Percentiles rank a stretch among this genome's conserved stretches.
Conservation (phyloP, 2,888 invertebrate species). For the Steinernema hermaphroditum region DNA sequence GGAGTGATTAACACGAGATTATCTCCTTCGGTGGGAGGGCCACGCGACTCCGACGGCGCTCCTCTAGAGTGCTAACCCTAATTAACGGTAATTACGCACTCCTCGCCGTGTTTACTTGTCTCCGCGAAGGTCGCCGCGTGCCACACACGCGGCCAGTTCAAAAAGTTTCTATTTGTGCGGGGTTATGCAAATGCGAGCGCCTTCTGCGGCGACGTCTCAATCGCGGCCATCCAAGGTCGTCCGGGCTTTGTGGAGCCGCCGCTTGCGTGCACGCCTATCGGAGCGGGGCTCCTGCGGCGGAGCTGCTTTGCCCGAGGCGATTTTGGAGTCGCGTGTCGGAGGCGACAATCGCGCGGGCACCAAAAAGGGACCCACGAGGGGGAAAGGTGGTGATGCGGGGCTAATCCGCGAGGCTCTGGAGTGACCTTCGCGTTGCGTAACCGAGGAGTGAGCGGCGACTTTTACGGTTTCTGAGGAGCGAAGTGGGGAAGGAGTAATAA, state of each 20-base stretch:
- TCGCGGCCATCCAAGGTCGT: slow-evolving; percentile 21
- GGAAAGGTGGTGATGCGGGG: background rate
- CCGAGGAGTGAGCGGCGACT: slow-evolving; percentile 8
- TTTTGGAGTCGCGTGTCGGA: background rate
- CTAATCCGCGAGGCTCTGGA: slow-evolving; percentile 9
- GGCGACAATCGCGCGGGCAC: background rate
- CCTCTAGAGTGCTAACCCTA: background rate
- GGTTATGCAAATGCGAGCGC: slow-evolving; percentile 27
- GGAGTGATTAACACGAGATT: slow-evolving; percentile 21
- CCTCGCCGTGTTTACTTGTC: slow-evolving; percentile 16
- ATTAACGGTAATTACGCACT: slow-evolving; percentile 29
- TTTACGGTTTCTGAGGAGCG: slow-evolving; percentile 9
- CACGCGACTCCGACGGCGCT: background rate
- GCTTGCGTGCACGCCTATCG: slow-evolving; percentile 23
- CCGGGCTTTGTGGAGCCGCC: slow-evolving; percentile 15
- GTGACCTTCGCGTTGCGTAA: slow-evolving; percentile 29
- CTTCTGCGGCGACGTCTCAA: slow-evolving; percentile 14
- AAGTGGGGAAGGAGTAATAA: background rate
- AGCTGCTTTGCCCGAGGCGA: slow-evolving; percentile 2
- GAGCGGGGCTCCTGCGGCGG: too few relatives aligned
- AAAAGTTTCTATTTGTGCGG: slow-evolving; percentile 27
- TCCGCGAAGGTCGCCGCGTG: slow-evolving; percentile 18
- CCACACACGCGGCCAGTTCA: slow-evolving; percentile 30
- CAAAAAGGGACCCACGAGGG: too few relatives aligned
- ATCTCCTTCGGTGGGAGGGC: background rate